Conservation (phyloP, 2,888 invertebrate genomes). For the Xestia rhomboidea region DNA sequence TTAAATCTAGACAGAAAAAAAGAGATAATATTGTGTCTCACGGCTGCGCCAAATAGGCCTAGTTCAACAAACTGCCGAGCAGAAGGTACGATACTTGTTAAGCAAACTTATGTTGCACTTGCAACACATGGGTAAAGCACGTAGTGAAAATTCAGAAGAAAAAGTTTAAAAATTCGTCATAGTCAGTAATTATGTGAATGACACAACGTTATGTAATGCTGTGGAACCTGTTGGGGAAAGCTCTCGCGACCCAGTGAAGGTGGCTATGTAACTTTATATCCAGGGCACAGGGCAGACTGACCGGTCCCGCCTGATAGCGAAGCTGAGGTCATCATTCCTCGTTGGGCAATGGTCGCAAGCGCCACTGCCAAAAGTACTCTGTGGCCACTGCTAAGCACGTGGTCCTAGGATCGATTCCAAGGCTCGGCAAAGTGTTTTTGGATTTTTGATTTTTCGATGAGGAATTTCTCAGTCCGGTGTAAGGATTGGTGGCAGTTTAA, state of each 20-base stretch:
- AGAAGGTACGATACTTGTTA: neutral
- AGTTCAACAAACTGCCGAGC: too few relatives aligned
- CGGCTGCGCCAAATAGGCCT: too few relatives aligned
- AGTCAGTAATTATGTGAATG: slow-evolving; percentile 55
- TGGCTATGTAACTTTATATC: slow-evolving; percentile 32
- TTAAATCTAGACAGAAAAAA: too few relatives aligned
- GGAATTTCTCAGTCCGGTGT: neutral
- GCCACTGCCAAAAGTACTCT: too few relatives aligned
- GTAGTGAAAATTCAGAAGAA: slow-evolving; percentile 29
- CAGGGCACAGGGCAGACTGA: slow-evolving; percentile 34
- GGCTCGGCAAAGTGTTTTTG: neutral
- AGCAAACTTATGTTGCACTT: neutral
- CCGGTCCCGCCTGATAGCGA: neutral
- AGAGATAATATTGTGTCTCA: too few relatives aligned
- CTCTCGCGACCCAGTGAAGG: slow-evolving; percentile 47
- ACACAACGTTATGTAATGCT: slow-evolving; percentile 39
- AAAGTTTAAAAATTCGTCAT: slow-evolving; percentile 45
- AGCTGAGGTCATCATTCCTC: slow-evolving; percentile 5
- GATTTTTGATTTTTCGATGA: neutral
- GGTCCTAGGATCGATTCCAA: neutral
- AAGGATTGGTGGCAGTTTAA: neutral
- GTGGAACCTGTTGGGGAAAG: slow-evolving; percentile 37
- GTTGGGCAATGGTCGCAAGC: neutral
- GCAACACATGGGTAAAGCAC: neutral
- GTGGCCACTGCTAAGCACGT: neutral